A percentile compares a stretch with the other conserved stretches of the same genome.
phyloP scores from a whole-genome alignment of 2,888 invertebrate species.

The Thymelicus lineola region DNA sequence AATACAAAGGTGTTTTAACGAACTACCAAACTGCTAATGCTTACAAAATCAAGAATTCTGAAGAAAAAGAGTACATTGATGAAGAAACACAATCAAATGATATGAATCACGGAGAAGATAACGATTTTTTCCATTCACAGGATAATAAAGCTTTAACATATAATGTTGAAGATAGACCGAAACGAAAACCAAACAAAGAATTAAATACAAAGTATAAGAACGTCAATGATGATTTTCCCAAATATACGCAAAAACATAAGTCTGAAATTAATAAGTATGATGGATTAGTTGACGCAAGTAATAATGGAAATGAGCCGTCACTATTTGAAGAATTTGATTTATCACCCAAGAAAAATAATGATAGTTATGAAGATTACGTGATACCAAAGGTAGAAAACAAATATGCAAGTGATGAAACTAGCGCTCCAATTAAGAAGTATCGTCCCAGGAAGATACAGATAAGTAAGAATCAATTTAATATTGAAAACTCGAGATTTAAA shows the following conservation, averaged over 20 bases:
- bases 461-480: conserved; percentile 2
- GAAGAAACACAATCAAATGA: neutral
- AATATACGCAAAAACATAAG: too few relatives aligned
- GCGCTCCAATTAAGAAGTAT: conserved; percentile 1
- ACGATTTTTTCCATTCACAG: neutral
- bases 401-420: conserved; percentile 46
- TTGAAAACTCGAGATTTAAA: conserved; percentile 40
- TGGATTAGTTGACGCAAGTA: neutral
- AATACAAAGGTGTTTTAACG: neutral
- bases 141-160: neutral
- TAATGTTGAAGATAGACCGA: neutral
- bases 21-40: neutral
- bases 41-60: neutral
- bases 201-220: neutral
- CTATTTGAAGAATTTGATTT: conserved; percentile 22
- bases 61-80: neutral
- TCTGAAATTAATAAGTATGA: too few relatives aligned
- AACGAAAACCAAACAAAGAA: neutral
- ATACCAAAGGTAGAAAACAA: conserved; percentile 52
- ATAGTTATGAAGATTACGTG: conserved; percentile 68
- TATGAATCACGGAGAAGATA: neutral
- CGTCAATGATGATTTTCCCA: too few relatives aligned
- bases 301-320: neutral
- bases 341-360: conserved; percentile 46
- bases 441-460: conserved; percentile 19